Evolutionary conservation across 2,888 invertebrate species (phyloP).

Genomic region (Tipula vernalis): DNA sequence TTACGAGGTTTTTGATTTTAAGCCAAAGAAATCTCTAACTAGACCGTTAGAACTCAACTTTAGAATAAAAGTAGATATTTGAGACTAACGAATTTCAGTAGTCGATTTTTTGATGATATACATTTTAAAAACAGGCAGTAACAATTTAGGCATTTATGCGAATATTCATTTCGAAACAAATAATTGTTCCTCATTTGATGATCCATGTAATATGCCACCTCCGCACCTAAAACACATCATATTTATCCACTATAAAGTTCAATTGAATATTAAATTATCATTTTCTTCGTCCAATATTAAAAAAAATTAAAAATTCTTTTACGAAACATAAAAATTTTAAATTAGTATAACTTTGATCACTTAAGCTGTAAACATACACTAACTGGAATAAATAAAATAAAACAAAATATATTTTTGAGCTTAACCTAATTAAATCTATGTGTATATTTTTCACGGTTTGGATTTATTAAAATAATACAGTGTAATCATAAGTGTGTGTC

Average conservation of each 20-base stretch:
- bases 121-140: too few relatives aligned
- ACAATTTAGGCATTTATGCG: too few relatives aligned
- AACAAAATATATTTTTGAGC: neutral
- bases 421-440: neutral
- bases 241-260: neutral
- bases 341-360: slow-evolving; percentile 4
- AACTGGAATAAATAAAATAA: neutral
- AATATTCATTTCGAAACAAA: too few relatives aligned
- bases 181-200: too few relatives aligned
- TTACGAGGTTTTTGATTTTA: too few relatives aligned
- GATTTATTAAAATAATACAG: neutral
- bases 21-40: too few relatives aligned
- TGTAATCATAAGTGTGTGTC: neutral
- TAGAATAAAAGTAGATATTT: too few relatives aligned
- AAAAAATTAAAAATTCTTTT: neutral
- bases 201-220: too few relatives aligned
- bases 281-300: neutral
- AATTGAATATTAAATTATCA: neutral
- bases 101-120: too few relatives aligned
- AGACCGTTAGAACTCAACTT: too few relatives aligned
- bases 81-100: too few relatives aligned
- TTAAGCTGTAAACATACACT: neutral
- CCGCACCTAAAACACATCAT: neutral
- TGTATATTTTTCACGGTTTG: neutral
- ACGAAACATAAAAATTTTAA: neutral